Conservation (phyloP, 1,140 invertebrate species). For the Nilaparvata lugens region DNA sequence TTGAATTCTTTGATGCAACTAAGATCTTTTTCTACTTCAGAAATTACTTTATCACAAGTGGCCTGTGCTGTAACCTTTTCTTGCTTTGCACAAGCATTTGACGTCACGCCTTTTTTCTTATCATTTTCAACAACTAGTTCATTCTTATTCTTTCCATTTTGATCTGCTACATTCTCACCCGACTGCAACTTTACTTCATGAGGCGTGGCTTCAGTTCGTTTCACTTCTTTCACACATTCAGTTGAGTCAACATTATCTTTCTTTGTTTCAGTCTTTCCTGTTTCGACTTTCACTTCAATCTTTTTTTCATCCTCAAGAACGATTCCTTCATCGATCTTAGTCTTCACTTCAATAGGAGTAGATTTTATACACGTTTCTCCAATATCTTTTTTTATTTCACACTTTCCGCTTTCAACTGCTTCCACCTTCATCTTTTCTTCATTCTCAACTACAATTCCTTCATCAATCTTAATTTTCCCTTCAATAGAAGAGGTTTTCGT, state of each 20-base stretch:
- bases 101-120: too few species aligned
- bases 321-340: not conserved
- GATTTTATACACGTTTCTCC: too few species aligned
- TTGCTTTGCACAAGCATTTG: too few species aligned
- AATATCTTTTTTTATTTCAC: not conserved
- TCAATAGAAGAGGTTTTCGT: too few species aligned
- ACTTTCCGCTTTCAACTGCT: not conserved
- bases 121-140: not conserved
- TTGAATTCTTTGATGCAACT: constrained; percentile 5
- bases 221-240: not conserved
- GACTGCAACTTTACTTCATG: too few species aligned
- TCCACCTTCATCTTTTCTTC: not conserved
- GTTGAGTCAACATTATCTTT: constrained; percentile 11
- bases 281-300: constrained; percentile 4
- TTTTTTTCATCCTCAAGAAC: not conserved
- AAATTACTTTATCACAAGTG: not conserved
- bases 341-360: not conserved
- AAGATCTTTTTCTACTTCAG: not conserved
- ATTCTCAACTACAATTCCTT: too few species aligned
- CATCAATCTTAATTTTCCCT: too few species aligned
- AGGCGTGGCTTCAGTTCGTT: too few species aligned
- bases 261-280: constrained; percentile 8
- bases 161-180: too few species aligned
- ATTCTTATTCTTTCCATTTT: too few species aligned
- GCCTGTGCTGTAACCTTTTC: not conserved